Evolutionary conservation across 2,797 vertebrate species (phyloP).

Genomic region (Loriculus beryllinus): DNA sequence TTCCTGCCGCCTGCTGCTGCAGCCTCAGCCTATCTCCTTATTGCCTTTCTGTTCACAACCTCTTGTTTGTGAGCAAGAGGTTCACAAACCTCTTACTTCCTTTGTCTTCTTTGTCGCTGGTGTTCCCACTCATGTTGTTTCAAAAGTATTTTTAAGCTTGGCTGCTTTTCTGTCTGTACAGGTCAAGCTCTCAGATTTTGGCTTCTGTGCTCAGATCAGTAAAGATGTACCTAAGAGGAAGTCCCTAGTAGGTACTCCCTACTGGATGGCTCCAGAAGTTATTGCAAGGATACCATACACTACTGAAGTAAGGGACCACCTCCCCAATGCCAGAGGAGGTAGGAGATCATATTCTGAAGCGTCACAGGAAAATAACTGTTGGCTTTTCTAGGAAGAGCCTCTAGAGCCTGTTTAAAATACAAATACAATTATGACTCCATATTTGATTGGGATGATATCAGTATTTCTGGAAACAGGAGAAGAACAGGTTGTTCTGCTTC

Average conservation of each 20-base stretch:
- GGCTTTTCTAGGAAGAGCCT: neutral
- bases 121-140: neutral
- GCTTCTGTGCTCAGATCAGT: conserved; percentile 98
- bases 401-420: neutral
- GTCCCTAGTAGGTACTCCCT: conserved; percentile 95
- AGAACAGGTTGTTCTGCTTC: neutral
- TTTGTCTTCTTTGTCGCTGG: neutral
- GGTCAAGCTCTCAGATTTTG: conserved; percentile 99
- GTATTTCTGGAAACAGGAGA: neutral
- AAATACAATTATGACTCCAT: neutral
- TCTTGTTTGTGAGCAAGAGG: neutral
- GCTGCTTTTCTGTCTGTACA: conserved; percentile 50
- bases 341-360: neutral
- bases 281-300: conserved; percentile 95
- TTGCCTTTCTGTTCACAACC: neutral
- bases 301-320: conserved; percentile 83
- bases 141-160: neutral
- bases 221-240: conserved; percentile 98
- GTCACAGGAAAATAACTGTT: neutral
- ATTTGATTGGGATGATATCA: neutral
- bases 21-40: neutral
- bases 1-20: neutral
- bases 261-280: conserved; percentile 99
- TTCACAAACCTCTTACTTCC: neutral
- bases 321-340: neutral